Evolutionary conservation across 2,113 vertebrate species (phyloP), one percentile per base, ranked within the genome.

Genomic region (Motacilla alba): DNA sequence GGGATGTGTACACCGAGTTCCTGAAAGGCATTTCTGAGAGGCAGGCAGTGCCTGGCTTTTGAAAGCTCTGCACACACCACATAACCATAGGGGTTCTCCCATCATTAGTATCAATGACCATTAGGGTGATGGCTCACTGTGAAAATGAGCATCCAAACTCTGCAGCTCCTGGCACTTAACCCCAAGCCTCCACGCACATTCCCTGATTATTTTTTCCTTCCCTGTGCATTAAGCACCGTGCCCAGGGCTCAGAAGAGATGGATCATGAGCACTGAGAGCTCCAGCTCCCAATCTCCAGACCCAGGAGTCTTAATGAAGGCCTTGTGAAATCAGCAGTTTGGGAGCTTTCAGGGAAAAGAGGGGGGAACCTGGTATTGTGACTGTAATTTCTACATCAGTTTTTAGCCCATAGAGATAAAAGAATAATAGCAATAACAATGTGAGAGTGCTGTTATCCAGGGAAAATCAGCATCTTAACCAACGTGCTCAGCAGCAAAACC

Each of bases 31-130:
- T 70, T 95, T 82, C 72, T 43, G 81, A 87, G 53, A 92, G 49
- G 10, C 44, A 79, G 49, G 80, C 66, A 58, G 24, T 10, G 52
- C 87, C 81, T 76, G 73, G 58, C 1, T 0, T 79, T 17, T 49
- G 74, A 91, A 87, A 94, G 67, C 91, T 74, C 67, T 69, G 75
- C 85, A 89, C 43, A 86, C 93, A 94, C 82, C 81, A 69, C 79
- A 43, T 70, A 85, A 94, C 96, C 91, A 80, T 4, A 30, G 96
- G 96, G 93, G 89, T 64, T 87, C 93, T 64, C 70, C 64, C 79
- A 76, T 90, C 91, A 94, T 95, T 91, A 95, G 91, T 83, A 93
- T 94, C 95, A 55, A 58, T 95, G 94, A 93, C 96, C 95, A 95
- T 97, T 97, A 97, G 93, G 94, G 85, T 79, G 93, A 87, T 21